A percentile compares a stretch with the other conserved stretches of the same genome.
phyloP scores from a whole-genome alignment of 2,888 invertebrate genomes.

The Synanthedon andrenaeformis region DNA sequence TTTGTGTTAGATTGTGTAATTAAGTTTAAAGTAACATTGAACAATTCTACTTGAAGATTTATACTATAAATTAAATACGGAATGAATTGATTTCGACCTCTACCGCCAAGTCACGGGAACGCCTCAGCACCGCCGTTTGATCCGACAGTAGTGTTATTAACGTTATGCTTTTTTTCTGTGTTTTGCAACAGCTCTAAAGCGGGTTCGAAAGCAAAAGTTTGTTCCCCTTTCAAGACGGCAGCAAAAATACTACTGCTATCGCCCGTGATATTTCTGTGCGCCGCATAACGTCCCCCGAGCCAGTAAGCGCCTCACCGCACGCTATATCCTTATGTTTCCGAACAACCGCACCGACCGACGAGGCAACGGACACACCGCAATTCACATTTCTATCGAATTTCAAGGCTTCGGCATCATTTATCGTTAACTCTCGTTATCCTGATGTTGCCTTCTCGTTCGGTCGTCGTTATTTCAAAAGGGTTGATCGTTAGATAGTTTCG shows the following conservation, averaged over 20 bases:
- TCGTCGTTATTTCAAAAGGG: conserved; percentile 66
- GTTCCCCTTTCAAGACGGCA: conserved; percentile 81
- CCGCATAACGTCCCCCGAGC: conserved; percentile 63
- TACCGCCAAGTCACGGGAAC: not conserved
- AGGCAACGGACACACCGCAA: conserved; percentile 15
- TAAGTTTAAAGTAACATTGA: not conserved
- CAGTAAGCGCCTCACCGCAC: conserved; percentile 61
- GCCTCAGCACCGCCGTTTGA: conserved; percentile 20
- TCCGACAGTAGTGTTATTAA: conserved; percentile 22
- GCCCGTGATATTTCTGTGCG: conserved; percentile 82
- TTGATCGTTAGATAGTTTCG: conserved; percentile 59
- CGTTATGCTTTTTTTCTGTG: conserved; percentile 50
- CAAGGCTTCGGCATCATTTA: too few relatives aligned
- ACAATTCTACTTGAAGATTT: not conserved
- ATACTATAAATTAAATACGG: too few relatives aligned
- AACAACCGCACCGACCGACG: conserved; percentile 19
- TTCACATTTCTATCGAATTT: not conserved
- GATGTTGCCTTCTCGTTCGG: conserved; percentile 34
- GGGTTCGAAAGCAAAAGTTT: conserved; percentile 75
- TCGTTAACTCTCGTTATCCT: too few relatives aligned
- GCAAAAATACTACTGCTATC: conserved; percentile 80
- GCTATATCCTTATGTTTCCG: conserved; percentile 36
- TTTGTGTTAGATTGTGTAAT: too few relatives aligned
- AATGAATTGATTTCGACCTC: not conserved
- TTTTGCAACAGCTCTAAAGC: conserved; percentile 69